Evolutionary conservation across 2,888 invertebrate species (phyloP), one percentile per base, ranked within the genome.

Genomic region (Callosobruchus maculatus): DNA sequence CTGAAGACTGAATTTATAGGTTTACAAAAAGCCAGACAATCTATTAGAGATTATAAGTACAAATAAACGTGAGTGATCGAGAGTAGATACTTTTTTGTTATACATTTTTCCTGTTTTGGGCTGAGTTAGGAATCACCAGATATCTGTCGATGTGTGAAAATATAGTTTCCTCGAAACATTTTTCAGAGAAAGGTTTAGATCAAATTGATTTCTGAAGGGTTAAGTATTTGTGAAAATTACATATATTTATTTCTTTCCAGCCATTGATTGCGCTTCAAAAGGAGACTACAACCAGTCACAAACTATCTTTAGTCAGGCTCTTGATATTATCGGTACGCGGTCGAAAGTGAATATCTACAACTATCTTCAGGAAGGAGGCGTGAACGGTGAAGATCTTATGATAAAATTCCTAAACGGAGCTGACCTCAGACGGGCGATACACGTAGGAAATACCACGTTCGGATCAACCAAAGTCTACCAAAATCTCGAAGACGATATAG

Each of bases 391-490:
- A 13, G 85, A 5, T 20, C 30, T 71, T 67, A 22, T 75, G 21
- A 73, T 30, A 1, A 21, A 72, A 22, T 78, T 74, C 30, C 18
- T 92, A 77, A 92, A 93, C 80, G 88, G 87, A 22, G 86, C 87
- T 68, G 87, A 89, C 31, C 90, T 93, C 0, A 49, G 49, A 49
- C 49, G 49, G 13, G 49, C 93, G 0, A 93, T 97, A 75, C 97
- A 97, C 84, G 96, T 97, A 0, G 97, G 97, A 2, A 92, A 94
- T 79, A 85, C 90, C 21, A 72, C 76, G 20, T 77, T 74, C 68
- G 70, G 70, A 49, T 75, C 76, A 22, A 69, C 22, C 0, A 70
- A 70, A 22, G 82, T 81, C 20, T 78, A 80, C 70, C 21, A 76
- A 70, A 74, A 79, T 68, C 75, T 82, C 2, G 7, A 68, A 18